Percentiles rank a stretch among this genome's conserved stretches.
Conservation (phyloP, 2,888 invertebrate species). For the Plemyria rubiginata region DNA sequence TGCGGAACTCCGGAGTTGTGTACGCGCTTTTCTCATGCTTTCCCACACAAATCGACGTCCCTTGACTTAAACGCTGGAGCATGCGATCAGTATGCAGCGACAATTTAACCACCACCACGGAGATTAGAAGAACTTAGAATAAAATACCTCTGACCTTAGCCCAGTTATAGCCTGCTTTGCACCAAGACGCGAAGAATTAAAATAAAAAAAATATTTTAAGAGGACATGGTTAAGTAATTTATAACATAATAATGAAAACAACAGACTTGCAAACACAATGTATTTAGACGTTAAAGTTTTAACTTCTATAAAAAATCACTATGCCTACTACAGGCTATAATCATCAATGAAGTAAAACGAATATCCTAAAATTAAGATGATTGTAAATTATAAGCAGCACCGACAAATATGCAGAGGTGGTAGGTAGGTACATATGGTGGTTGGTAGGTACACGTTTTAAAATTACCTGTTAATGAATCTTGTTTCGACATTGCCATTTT, state of each 20-base stretch:
- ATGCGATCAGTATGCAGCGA: conserved; percentile 1
- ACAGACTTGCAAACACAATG: conserved; percentile 31
- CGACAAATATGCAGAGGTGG: no score
- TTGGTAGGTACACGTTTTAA: no score
- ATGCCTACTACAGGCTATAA: no score
- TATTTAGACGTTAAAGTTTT: conserved; percentile 23
- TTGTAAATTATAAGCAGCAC: no score
- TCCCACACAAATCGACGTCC: not conserved
- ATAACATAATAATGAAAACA: conserved; percentile 33
- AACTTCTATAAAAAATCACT: conserved; percentile 7
- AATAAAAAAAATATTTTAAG: conserved; percentile 48
- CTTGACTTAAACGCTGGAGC: not conserved
- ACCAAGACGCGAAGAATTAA: conserved; percentile 60
- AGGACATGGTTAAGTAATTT: conserved; percentile 17
- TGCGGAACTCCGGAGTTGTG: no score
- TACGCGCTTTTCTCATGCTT: not conserved
- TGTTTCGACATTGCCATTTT: no score
- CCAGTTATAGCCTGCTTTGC: conserved; percentile 54
- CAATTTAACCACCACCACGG: conserved; percentile 14
- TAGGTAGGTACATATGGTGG: no score
- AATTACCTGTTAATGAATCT: no score
- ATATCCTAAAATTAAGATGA: no score
- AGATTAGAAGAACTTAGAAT: not conserved
- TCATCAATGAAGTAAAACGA: not conserved
- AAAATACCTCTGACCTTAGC: conserved; percentile 59